These are phyloP conservation scores for Poeciliopsis retropinna DNA, from an alignment of 2,113 vertebrate species.

Conservation along the genomic window DNA sequence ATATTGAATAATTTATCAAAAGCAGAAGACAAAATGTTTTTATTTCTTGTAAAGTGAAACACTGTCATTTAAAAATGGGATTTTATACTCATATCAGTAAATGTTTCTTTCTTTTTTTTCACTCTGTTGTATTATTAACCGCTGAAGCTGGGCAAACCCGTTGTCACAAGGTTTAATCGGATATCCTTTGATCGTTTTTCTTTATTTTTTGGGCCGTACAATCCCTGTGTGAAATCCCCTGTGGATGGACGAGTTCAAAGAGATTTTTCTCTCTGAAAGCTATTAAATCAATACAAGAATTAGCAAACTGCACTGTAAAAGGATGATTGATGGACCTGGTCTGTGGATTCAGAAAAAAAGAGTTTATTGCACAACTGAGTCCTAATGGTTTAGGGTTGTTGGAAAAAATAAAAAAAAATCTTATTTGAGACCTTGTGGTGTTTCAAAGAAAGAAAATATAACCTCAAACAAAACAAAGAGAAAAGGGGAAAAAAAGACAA, in stretches of 20 bases:
- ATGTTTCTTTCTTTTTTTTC: slow-evolving; percentile 53
- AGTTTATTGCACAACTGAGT: slow-evolving; percentile 63
- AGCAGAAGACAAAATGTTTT: slow-evolving; percentile 73
- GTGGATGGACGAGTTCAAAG: slow-evolving; percentile 54
- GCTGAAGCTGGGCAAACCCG: slow-evolving; percentile 73
- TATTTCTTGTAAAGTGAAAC: slow-evolving; percentile 80
- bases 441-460: slow-evolving; percentile 30
- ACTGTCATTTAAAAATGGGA: slow-evolving; percentile 70
- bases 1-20: slow-evolving; percentile 80
- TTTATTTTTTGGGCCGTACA: slow-evolving; percentile 42
- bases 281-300: slow-evolving; percentile 66
- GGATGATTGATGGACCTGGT: slow-evolving; percentile 57
- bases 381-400: slow-evolving; percentile 65
- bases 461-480: neutral
- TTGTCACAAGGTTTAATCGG: slow-evolving; percentile 67
- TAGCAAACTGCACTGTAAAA: slow-evolving; percentile 66
- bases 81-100: slow-evolving; percentile 77
- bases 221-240: slow-evolving; percentile 50
- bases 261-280: slow-evolving; percentile 58
- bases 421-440: slow-evolving; percentile 64
- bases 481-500: slow-evolving; percentile 34
- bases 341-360: slow-evolving; percentile 54
- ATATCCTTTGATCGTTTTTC: slow-evolving; percentile 62
- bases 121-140: slow-evolving; percentile 56
- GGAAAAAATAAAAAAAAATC: slow-evolving; percentile 34